A percentile compares a stretch with the other conserved stretches of the same genome.
These are phyloP conservation scores for Teinopalpus imperialis DNA, from an alignment of 2,888 invertebrate species.

Conservation along the genomic window DNA sequence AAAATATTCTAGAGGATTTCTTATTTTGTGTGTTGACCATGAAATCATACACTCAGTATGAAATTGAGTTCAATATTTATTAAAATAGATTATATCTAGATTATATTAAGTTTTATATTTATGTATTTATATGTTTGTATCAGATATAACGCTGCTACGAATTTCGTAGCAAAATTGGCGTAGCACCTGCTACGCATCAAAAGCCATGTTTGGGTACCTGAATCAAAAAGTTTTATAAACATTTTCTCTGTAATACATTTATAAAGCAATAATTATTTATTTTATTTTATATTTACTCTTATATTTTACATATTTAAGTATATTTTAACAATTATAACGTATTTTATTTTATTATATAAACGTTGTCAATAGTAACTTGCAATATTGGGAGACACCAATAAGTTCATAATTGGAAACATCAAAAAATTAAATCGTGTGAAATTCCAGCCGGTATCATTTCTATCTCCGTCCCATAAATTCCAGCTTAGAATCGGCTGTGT, in stretches of 20 bases:
- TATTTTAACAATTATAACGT: no score
- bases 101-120: not conserved
- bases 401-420: slow-evolving; percentile 8
- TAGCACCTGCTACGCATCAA: slow-evolving; percentile 62
- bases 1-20: slow-evolving; percentile 2
- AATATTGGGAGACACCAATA: slow-evolving; percentile 7
- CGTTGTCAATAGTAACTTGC: not conserved
- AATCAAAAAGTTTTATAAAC: not conserved
- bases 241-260: no score
- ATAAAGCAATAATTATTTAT: no score
- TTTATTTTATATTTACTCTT: not conserved
- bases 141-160: slow-evolving; percentile 49
- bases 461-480: slow-evolving; percentile 67
- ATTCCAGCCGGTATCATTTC: slow-evolving; percentile 50
- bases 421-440: slow-evolving; percentile 55
- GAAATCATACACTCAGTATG: no score
- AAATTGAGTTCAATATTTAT: not conserved
- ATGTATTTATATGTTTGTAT: slow-evolving; percentile 1
- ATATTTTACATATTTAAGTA: no score
- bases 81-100: not conserved
- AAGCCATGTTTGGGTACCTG: slow-evolving; percentile 22
- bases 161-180: slow-evolving; percentile 55
- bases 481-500: slow-evolving; percentile 47
- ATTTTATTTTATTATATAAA: no score
- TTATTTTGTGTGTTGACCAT: not conserved